Conservation (phyloP, 2,113 vertebrate species). For the Pimephales promelas region DNA sequence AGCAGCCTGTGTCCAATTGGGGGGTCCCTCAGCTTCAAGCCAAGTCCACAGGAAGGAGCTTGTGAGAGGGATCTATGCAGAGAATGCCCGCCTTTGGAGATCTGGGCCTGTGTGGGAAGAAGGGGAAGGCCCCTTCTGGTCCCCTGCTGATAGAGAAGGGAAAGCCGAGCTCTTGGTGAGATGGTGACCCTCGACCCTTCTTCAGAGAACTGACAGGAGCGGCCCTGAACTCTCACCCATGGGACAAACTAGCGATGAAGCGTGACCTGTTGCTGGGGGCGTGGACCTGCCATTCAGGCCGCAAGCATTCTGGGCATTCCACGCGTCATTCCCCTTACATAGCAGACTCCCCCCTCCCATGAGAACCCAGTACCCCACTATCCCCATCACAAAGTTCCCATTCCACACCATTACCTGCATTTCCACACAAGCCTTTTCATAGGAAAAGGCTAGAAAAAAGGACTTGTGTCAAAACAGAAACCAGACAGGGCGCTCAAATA, state of each 20-base stretch:
- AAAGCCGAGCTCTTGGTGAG: slow-evolving; percentile 69
- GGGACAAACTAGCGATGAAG: slow-evolving; percentile 68
- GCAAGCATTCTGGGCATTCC: slow-evolving; percentile 75
- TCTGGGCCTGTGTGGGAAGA: slow-evolving; percentile 51
- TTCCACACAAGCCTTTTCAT: not conserved
- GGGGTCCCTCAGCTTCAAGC: slow-evolving; percentile 43
- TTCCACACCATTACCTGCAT: slow-evolving; percentile 14
- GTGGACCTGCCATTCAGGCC: slow-evolving; percentile 51
- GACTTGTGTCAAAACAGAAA: not conserved
- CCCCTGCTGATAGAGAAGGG: slow-evolving; percentile 59
- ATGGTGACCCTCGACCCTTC: slow-evolving; percentile 70
- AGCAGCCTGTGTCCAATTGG: slow-evolving; percentile 40
- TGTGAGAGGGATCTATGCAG: slow-evolving; percentile 41
- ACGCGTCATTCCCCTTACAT: slow-evolving; percentile 58
- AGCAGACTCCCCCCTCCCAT: slow-evolving; percentile 38
- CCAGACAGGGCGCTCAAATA: not conserved
- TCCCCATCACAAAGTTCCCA: slow-evolving; percentile 33
- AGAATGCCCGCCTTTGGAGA: slow-evolving; percentile 58
- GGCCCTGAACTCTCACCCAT: slow-evolving; percentile 69
- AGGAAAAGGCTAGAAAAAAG: not conserved
- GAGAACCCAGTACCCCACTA: slow-evolving; percentile 15
- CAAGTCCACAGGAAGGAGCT: slow-evolving; percentile 49
- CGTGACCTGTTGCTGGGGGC: slow-evolving; percentile 66
- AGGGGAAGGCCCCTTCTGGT: slow-evolving; percentile 8
- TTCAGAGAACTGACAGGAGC: slow-evolving; percentile 72